Conservation (phyloP, 2,113 vertebrate genomes). For the Pithys albifrons region DNA sequence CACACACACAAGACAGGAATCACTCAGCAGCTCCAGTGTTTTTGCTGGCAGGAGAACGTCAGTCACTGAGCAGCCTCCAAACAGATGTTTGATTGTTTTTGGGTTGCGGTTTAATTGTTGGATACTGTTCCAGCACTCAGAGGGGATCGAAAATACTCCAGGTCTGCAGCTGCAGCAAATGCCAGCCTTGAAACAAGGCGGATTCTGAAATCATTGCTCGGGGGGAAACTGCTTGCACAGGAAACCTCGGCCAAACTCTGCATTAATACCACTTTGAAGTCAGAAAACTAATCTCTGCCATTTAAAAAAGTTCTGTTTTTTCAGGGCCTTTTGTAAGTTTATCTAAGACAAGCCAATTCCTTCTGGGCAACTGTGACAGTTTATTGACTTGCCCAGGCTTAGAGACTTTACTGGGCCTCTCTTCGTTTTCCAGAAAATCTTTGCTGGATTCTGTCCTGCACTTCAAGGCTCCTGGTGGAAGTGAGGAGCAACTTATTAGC, state of each 20-base stretch:
- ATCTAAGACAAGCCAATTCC: slow-evolving; percentile 67
- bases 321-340: slow-evolving; percentile 67
- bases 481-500: not conserved
- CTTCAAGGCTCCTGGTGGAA: slow-evolving; percentile 25
- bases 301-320: slow-evolving; percentile 71
- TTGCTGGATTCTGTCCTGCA: slow-evolving; percentile 37
- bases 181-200: slow-evolving; percentile 73
- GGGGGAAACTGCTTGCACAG: slow-evolving; percentile 74
- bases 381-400: slow-evolving; percentile 62
- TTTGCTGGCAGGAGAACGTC: slow-evolving; percentile 77
- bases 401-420: slow-evolving; percentile 36
- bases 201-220: slow-evolving; percentile 73
- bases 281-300: slow-evolving; percentile 70
- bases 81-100: slow-evolving; percentile 93
- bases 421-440: slow-evolving; percentile 27
- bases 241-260: slow-evolving; percentile 77
- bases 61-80: slow-evolving; percentile 82
- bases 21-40: slow-evolving; percentile 66
- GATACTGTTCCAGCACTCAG: slow-evolving; percentile 82
- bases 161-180: slow-evolving; percentile 85
- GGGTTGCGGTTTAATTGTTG: slow-evolving; percentile 89
- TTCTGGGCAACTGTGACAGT: slow-evolving; percentile 65
- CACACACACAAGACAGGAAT: slow-evolving; percentile 52
- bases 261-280: slow-evolving; percentile 85
- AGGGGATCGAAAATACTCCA: slow-evolving; percentile 79